phyloP scores from a whole-genome alignment of 2,797 vertebrate genomes.

The Echiichthys vipera region DNA sequence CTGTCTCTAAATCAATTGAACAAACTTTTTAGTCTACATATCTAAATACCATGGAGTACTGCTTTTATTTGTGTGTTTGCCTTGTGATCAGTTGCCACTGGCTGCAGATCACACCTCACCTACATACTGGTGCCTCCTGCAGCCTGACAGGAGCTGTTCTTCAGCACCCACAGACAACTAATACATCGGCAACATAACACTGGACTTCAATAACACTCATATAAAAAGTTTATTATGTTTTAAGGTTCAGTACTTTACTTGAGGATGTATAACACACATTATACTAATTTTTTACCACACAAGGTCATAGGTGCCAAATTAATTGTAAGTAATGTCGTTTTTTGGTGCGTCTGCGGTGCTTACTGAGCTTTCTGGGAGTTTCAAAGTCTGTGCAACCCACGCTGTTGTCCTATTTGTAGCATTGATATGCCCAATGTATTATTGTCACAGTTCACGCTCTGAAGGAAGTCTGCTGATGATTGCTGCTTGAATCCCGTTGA shows the following conservation, averaged over 20 bases:
- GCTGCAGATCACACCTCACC: neutral
- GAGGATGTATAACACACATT: neutral
- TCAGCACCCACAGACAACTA: conserved; percentile 72
- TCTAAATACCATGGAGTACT: neutral
- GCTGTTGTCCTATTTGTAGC: conserved; percentile 73
- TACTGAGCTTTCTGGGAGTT: conserved; percentile 78
- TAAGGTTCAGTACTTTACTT: neutral
- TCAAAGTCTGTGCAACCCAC: conserved; percentile 74
- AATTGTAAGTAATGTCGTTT: neutral
- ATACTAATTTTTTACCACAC: neutral
- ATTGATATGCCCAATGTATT: conserved; percentile 72
- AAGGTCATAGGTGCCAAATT: neutral
- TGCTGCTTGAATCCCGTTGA: neutral
- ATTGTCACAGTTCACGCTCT: conserved; percentile 5
- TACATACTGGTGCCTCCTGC: conserved; percentile 13
- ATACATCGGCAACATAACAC: neutral
- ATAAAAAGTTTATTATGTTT: neutral
- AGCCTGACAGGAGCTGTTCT: conserved; percentile 76
- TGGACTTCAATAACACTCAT: neutral
- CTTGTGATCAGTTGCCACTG: neutral
- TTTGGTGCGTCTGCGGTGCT: neutral
- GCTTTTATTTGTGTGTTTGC: neutral
- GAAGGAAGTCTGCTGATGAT: neutral
- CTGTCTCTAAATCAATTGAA: neutral
- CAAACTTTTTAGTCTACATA: neutral